phyloP scores from a whole-genome alignment of 2,113 vertebrate species.

The Eleginops maclovinus region DNA sequence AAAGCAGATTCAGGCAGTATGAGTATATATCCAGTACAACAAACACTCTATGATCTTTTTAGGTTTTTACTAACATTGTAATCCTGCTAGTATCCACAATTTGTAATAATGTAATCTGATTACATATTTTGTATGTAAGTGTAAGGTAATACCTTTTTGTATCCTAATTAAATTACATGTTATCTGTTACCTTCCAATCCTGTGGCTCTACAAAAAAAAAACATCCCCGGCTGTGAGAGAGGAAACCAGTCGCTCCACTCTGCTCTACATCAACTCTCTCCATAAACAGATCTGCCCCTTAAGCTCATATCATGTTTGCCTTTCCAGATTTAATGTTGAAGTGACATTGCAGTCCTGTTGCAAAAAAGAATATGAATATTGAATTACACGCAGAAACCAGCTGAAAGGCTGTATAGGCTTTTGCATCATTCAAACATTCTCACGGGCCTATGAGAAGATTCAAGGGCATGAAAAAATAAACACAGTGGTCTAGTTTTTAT shows the following conservation, averaged over 20 bases:
- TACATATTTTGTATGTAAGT: too few species aligned
- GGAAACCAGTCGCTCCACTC: not conserved
- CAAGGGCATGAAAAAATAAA: not conserved
- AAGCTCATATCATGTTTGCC: conserved; percentile 28
- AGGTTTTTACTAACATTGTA: too few species aligned
- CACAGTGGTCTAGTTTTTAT: too few species aligned
- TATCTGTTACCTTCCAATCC: too few species aligned
- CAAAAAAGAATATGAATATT: conserved; percentile 11
- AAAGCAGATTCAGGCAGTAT: too few species aligned
- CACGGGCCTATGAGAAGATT: not conserved
- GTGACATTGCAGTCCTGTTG: conserved; percentile 29
- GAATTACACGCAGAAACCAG: not conserved
- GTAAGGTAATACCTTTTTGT: too few species aligned
- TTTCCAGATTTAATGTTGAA: conserved; percentile 26
- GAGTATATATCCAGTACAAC: too few species aligned
- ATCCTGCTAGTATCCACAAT: too few species aligned
- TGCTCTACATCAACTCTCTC: not conserved
- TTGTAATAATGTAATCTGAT: too few species aligned
- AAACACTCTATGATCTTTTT: too few species aligned
- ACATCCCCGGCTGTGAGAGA: not conserved
- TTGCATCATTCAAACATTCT: conserved; percentile 23
- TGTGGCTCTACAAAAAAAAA: too few species aligned
- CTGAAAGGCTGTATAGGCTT: not conserved
- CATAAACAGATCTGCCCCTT: conserved; percentile 18
- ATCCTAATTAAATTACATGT: too few species aligned